phyloP scores from a whole-genome alignment of 2,113 vertebrate species.

The Salvelinus sp. region DNA sequence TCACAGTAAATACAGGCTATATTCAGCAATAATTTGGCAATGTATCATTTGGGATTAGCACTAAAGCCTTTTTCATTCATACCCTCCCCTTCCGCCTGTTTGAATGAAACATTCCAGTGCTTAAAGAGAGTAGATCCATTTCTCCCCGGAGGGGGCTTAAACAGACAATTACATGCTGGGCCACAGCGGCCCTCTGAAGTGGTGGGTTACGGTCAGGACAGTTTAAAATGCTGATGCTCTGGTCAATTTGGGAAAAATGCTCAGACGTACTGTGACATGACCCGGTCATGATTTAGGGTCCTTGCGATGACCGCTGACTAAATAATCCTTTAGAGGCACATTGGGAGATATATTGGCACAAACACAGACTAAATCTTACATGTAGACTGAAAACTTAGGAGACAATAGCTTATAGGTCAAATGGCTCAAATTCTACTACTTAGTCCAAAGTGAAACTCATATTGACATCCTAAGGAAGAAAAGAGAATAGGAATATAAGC shows the following conservation, averaged over 20 bases:
- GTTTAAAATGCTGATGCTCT: constrained; percentile 17
- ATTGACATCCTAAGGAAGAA: background rate
- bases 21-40: too few species aligned
- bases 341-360: background rate
- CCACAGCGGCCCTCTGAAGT: constrained; percentile 29
- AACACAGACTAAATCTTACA: background rate
- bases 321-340: background rate
- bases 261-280: constrained; percentile 2
- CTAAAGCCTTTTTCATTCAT: background rate
- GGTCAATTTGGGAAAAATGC: constrained; percentile 32
- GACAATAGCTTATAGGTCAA: background rate
- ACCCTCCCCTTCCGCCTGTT: constrained; percentile 32
- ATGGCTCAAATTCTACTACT: background rate
- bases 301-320: background rate
- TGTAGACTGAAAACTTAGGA: background rate
- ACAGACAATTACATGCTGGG: constrained; percentile 37
- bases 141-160: constrained; percentile 35
- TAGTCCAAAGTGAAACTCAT: background rate
- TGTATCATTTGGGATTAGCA: constrained; percentile 27
- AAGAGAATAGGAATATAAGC: background rate
- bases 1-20: too few species aligned
- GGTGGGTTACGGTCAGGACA: constrained; percentile 36
- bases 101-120: constrained; percentile 38
- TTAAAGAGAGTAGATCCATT: constrained; percentile 29
- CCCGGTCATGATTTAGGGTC: constrained; percentile 12